Base-by-base conservation (phyloP, 2,888 invertebrate genomes). In the Diarsia dahlii region DNA sequence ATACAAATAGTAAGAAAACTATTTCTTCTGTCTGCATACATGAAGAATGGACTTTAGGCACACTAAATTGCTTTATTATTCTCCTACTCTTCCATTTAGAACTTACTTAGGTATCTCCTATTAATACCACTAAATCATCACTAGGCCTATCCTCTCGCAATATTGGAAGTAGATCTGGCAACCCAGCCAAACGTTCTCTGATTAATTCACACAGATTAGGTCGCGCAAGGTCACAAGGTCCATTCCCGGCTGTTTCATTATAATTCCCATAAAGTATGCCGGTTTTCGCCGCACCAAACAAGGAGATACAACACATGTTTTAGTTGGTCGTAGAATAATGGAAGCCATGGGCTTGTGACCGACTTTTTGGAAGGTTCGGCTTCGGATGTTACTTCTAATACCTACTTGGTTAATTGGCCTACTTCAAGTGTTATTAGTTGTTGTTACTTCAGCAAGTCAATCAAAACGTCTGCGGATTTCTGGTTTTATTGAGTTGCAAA, bases 191-290 rank as follows among this genome's bases (percentile, higher is more conserved):
- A 76, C 84, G 78, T 75, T 87, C 76, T 58, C 82, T 66, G 85
- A 82, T 84, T 76, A 84, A 85, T 87, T 87, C 82, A 75, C 83
- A 85, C 87, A 87, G 82, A 85, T 87, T 87, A 87, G 87, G 82
- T 74, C 72, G 76, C 64, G 60, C 87, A 87, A 87, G 87, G 87
- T 85, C 84, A 71, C 70, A 10, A 66, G 54, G 67, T 87, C 81
- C 87, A 76, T 84, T 86, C 87, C 87, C 79, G 74, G 66, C 78
- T 60, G 75, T 69, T 81, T 81, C 76, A 82, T 87, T 84, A 81
- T 80, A 88, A 83, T 88, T 81, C 84, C 80, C 84, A 88, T 86
- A 88, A 85, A 86, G 78, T 80, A 81, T 71, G 82, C 73, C 73
- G 65, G 74, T 82, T 85, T 80, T 82, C 75, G 84, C 46, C 58